phyloP scores from a whole-genome alignment of 2,888 invertebrate genomes.

The Agonum fuliginosum region DNA sequence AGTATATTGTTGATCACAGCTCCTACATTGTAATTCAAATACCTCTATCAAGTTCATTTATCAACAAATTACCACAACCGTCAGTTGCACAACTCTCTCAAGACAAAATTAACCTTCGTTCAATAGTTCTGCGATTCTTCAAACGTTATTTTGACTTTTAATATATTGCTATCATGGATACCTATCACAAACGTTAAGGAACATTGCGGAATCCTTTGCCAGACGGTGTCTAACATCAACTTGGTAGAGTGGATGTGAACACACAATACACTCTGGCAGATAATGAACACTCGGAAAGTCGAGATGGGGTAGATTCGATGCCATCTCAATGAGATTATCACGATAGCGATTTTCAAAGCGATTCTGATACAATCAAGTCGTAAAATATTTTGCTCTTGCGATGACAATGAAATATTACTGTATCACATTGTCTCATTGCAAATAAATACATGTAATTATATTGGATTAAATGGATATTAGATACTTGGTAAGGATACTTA shows the following conservation, averaged over 20 bases:
- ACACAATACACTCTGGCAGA: conserved; percentile 27
- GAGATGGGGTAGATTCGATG: conserved; percentile 2
- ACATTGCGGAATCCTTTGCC: conserved; percentile 12
- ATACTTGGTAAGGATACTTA: no score
- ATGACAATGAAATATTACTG: no score
- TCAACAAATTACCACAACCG: conserved; percentile 2
- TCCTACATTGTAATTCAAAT: conserved; percentile 29
- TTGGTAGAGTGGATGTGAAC: conserved; percentile 26
- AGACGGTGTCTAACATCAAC: conserved; percentile 16
- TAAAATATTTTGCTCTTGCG: no score
- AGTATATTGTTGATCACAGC: no score
- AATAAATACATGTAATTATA: no score
- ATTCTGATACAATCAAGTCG: no score
- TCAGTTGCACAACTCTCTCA: conserved; percentile 22
- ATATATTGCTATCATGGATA: not conserved
- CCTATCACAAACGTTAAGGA: not conserved
- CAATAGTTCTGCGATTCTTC: not conserved
- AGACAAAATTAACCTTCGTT: conserved; percentile 29
- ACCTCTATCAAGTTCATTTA: not conserved
- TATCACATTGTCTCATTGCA: no score
- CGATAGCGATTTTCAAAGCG: no score
- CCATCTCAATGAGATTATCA: not conserved
- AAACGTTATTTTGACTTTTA: not conserved
- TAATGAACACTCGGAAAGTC: conserved; percentile 29
- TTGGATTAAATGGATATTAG: no score